Evolutionary conservation across 1,140 invertebrate species (phyloP), one percentile per base, ranked within the genome.

Genomic region (Rhynchophorus ferrugineus): DNA sequence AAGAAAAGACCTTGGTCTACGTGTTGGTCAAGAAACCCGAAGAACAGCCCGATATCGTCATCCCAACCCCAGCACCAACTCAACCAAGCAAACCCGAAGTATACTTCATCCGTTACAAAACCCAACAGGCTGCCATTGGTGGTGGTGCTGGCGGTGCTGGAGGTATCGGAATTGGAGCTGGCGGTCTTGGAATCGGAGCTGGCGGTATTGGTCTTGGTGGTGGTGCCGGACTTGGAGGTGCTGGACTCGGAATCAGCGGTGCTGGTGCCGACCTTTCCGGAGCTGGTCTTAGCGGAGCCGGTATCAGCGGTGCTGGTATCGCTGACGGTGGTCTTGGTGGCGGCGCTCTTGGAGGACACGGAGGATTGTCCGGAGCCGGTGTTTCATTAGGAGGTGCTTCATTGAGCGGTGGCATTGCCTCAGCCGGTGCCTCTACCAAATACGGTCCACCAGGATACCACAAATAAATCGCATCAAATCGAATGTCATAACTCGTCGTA

Each of bases 101-200:
- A 37, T 89, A 88, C 79, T 90, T 90, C 78, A 90, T 90, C 78
- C 82, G 85, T 54, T 89, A 89, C 82, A 88, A 88, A 79, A 85
- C 85, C 59, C 84, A 87, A 71, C 75, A 77, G 67, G 74, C 76
- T 54, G 68, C 69, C 53, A 73, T 80, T 79, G 70, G 62, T 16
- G 52, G 60, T 29, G 68, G 62, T 48, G 64, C 68, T 48, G 14
- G 3, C 34, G 36, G 34, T 62, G 29, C 61, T 59, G 44, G 57
- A 56, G 48, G 34, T 13, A 16, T 9, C 34, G 49, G 24, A 16
- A 13, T 22, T 44, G 8, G 18, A n/a, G 44, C 20, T 19, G 36
- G 11, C 7, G 17, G 29, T 39, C 54, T 54, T 9, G 60, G 60
- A 42, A 58, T 60, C 34, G 53, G 48, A 18, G 45, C 46, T 17